Conservation (phyloP, 2,888 invertebrate genomes). For the Brachypterus glaber region DNA sequence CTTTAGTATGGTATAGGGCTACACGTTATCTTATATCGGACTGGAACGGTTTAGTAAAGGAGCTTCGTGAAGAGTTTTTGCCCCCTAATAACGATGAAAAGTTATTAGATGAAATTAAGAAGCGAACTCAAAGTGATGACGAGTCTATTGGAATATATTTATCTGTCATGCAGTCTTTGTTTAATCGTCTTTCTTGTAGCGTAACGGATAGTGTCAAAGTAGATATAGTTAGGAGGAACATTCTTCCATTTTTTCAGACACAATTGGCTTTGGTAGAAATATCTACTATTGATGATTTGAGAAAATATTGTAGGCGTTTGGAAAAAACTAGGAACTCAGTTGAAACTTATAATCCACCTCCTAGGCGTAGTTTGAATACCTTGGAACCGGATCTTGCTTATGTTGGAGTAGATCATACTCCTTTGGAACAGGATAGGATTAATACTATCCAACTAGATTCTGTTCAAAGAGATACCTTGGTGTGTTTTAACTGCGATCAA, state of each 20-base stretch:
- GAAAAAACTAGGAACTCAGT: conserved; percentile 7
- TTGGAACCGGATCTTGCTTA: conserved; percentile 9
- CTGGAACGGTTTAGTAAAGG: conserved; percentile 14
- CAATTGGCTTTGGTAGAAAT: conserved; percentile 12
- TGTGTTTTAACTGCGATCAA: conserved; percentile 7
- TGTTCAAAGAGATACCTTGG: not conserved
- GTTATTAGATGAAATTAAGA: conserved; percentile 22
- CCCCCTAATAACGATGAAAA: conserved; percentile 21
- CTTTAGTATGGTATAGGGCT: too few species aligned
- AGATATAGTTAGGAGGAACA: conserved; percentile 13
- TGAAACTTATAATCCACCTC: conserved; percentile 11
- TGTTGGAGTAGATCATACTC: not conserved
- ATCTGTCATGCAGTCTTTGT: conserved; percentile 13
- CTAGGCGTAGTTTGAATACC: conserved; percentile 1
- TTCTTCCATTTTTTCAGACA: conserved; percentile 12
- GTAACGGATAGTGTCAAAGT: conserved; percentile 6
- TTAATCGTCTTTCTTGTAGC: conserved; percentile 6
- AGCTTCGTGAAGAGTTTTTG: conserved; percentile 16
- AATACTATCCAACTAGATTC: too few species aligned
- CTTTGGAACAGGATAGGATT: too few species aligned
- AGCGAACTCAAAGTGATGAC: conserved; percentile 22
- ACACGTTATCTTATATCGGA: conserved; percentile 1
- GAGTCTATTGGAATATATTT: conserved; percentile 21
- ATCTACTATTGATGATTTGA: conserved; percentile 10
- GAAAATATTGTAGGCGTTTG: conserved; percentile 11